Conservation (phyloP, 2,888 invertebrate genomes). For the Dynastes tityus region DNA sequence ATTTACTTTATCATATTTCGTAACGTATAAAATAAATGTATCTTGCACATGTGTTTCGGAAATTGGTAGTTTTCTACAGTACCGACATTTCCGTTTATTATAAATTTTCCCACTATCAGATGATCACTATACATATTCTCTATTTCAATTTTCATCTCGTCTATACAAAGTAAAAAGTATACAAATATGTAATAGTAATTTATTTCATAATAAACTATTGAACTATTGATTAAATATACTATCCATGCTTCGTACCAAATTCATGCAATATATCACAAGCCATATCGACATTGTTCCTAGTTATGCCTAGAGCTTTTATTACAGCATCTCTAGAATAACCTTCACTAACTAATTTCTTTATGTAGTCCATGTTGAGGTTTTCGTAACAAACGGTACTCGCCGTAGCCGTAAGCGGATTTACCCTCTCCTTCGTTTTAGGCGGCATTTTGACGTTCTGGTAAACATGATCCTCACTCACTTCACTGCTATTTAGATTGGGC, state of each 20-base stretch:
- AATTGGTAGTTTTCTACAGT: no score
- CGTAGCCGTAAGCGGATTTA: constrained; percentile 65
- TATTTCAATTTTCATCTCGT: constrained; percentile 15
- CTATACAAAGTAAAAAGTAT: constrained; percentile 42
- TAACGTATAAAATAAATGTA: no score
- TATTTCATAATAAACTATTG: constrained; percentile 25
- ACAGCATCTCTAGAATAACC: constrained; percentile 94
- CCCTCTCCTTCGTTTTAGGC: constrained; percentile 62
- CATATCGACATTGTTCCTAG: constrained; percentile 95
- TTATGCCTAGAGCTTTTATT: constrained; percentile 92
- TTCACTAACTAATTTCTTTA: constrained; percentile 89
- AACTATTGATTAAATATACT: constrained; percentile 51
- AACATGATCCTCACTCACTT: constrained; percentile 58
- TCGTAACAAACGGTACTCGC: constrained; percentile 79
- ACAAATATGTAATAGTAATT: constrained; percentile 18
- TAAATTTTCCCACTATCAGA: constrained; percentile 16
- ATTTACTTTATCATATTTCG: no score
- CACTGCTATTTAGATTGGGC: constrained; percentile 72
- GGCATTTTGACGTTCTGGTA: constrained; percentile 65
- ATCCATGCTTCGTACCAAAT: constrained; percentile 80
- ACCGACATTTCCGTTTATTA: no score
- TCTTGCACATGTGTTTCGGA: no score
- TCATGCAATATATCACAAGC: constrained; percentile 95
- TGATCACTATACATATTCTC: constrained; percentile 8
- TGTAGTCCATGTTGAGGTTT: constrained; percentile 93